Base-by-base conservation (phyloP, 2,797 vertebrate species). In the Pseudocheirus occidentalis region DNA sequence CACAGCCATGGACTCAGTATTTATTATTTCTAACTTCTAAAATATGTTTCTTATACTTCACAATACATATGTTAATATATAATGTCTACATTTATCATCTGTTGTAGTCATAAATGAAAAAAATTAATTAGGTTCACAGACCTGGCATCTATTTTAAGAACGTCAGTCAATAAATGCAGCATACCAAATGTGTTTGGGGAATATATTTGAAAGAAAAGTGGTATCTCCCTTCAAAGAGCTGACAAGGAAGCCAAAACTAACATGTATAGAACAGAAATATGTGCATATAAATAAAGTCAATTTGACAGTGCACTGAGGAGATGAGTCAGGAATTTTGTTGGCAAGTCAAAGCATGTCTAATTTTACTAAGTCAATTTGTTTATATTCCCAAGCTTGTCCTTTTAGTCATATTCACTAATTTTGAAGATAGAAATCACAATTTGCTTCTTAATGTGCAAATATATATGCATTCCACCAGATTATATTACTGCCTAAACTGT, bases 341-440 rank as follows among this genome's bases (percentile, higher is more conserved):
- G 24, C 95, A 56, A 98, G 31, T 92, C 27, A 95, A 54, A 95
- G 31, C 92, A 58, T 89, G 14, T 59, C 90, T 81, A 81, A 81
- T 95, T 91, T 66, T 54, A 29, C 27, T 81, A 81, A 81, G 66
- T 18, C 46, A 46, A 46, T 87, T 50, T 91, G 50, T 93, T 96
- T 93, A 14, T 52, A 95, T 56, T 27, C 90, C 0, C 24, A 95
- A 94, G 16, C 0, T 90, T 95, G 2, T 92, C 16, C 93, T 94
- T 92, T 93, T n/a, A 92, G 28, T 92, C 92, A 55, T 62, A 91
- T 13, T 21, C 55, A 90, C 46, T 7, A 94, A 27, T 55, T 87
- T 87, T 66, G 91, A 92, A 40, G 55, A 94, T 18, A 89, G 12
- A 94, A 92, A 95, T 52, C 81, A 90, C 59, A 90, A 50, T 31